phyloP scores from a whole-genome alignment of 2,888 invertebrate genomes.

The Boloria selene region DNA sequence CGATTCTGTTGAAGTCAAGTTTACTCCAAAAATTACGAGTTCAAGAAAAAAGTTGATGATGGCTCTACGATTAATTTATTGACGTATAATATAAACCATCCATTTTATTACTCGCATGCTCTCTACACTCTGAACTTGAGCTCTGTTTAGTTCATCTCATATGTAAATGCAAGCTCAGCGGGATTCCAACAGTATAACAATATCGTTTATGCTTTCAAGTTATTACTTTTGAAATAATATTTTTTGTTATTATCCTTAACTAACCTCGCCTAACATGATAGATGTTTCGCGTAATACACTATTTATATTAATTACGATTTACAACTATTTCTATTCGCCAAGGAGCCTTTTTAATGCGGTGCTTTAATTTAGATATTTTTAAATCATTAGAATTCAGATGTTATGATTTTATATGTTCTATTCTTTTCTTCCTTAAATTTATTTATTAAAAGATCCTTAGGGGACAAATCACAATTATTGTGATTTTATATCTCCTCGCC shows the following conservation, averaged over 20 bases:
- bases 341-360: too few species aligned
- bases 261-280: neutral
- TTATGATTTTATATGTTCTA: too few species aligned
- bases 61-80: conserved; percentile 3
- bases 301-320: too few species aligned
- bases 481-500: too few species aligned
- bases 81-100: conserved; percentile 21
- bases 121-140: conserved; percentile 13
- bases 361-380: too few species aligned
- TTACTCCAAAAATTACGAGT: neutral
- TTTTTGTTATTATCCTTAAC: conserved; percentile 3
- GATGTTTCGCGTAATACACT: too few species aligned
- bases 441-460: too few species aligned
- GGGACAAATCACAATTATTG: too few species aligned
- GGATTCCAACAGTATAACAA: conserved; percentile 25
- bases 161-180: conserved; percentile 33
- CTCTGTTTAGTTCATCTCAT: conserved; percentile 25
- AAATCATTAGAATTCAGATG: too few species aligned
- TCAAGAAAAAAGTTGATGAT: neutral
- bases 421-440: too few species aligned
- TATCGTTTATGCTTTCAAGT: conserved; percentile 24
- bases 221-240: conserved; percentile 18
- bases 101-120: neutral
- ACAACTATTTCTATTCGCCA: too few species aligned
- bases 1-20: too few species aligned